Evolutionary conservation across 2,888 invertebrate species (phyloP), one percentile per base, ranked within the genome.

Genomic region (Brachypalpus laphriformis): DNA sequence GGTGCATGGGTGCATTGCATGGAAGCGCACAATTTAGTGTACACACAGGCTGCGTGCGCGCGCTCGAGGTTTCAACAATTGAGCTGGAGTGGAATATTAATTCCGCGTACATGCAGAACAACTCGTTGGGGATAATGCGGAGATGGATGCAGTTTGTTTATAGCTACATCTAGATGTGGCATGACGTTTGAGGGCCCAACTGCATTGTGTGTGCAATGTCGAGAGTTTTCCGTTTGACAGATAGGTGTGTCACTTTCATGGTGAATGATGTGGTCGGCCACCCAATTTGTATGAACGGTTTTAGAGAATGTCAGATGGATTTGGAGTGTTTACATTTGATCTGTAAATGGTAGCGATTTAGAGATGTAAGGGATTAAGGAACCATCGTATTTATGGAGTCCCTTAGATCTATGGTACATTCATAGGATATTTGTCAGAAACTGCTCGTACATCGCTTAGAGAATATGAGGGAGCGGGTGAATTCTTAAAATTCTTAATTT

Each of bases 251-350:
- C 85, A 80, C 81, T 59, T 80, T 71, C 47, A 40, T 57, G 66
- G 75, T 81, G 80, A 85, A 71, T 80, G 85, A 85, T 85, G 85
- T 76, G 85, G 81, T 75, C 47, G 85, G 71, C 85, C 85, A 81
- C 85, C 80, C 85, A 85, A 85, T 83, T 83, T 78, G 78, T 75
- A 20, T 25, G 25, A 47, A 47, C 28, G 40, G 16, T 22, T 8
- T 18, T 1, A 16, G 18, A n/a, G 49, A 47, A 71, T 59, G 47
- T 57, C 47, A 47, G 9, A 14, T 11, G 71, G 42, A 57, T 47
- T 57, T 47, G 7, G 34, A 47, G 57, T 57, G 47, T 25, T 68
- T 59, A 71, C 34, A 14, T 49, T 47, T 57, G 0, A 28, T 14
- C 20, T 47, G 16, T 3, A 54, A 14, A 16, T 54, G 8, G 28